A percentile compares a stretch with the other conserved stretches of the same genome.
These are phyloP conservation scores for Stratiolaelaps scimitus DNA, from an alignment of 1,140 invertebrate species.

Conservation along the genomic window DNA sequence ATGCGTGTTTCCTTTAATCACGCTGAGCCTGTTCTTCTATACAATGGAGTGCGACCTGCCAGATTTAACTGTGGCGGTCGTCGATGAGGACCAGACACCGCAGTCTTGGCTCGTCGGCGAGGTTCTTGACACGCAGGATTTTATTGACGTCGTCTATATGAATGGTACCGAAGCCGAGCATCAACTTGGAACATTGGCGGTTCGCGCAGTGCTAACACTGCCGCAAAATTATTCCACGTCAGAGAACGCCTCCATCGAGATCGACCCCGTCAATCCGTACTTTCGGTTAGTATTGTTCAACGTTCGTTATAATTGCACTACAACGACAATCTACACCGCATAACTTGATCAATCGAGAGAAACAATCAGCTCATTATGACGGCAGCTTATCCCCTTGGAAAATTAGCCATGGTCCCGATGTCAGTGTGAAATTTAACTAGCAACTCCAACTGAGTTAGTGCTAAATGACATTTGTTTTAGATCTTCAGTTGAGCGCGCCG, in stretches of 20 bases:
- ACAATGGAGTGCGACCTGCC: conserved; percentile 8
- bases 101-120: not conserved
- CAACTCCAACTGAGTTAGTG: no score
- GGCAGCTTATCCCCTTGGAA: no score
- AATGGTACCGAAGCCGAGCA: not conserved
- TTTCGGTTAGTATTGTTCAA: not conserved
- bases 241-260: not conserved
- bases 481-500: not conserved
- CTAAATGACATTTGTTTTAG: not conserved
- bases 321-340: no score
- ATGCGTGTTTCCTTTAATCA: conserved; percentile 9
- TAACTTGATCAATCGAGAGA: no score
- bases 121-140: conserved; percentile 2
- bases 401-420: no score
- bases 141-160: not conserved
- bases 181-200: not conserved
- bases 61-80: not conserved
- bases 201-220: conserved; percentile 4
- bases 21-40: conserved; percentile 5
- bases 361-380: no score
- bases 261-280: conserved; percentile 20
- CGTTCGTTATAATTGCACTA: no score
- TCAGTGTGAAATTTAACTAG: no score
- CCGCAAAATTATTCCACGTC: not conserved
- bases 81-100: conserved; percentile 1